Conservation (phyloP, 1,140 invertebrate genomes). For the Drosophila pruinosa region DNA sequence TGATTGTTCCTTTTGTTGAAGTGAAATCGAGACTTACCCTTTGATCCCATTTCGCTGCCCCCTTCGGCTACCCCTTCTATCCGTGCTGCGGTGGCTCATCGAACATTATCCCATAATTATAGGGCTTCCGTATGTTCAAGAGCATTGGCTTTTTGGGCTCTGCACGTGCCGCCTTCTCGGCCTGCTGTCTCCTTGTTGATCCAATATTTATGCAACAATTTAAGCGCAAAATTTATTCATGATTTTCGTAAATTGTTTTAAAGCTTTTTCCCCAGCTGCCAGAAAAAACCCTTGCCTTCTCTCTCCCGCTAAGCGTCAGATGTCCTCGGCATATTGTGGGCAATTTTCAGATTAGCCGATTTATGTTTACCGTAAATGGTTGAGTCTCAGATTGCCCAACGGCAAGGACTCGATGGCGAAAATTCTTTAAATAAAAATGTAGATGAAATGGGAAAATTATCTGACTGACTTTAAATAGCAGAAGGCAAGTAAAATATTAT, state of each 20-base stretch:
- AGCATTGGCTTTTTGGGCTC: constrained; percentile 35
- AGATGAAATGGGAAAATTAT: neutral
- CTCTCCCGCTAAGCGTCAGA: neutral
- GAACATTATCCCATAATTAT: constrained; percentile 83
- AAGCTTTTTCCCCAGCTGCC: constrained; percentile 28
- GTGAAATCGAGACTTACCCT: constrained; percentile 75
- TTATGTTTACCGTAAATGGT: constrained; percentile 48
- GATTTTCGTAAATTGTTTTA: constrained; percentile 72
- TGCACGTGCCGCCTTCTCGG: constrained; percentile 57
- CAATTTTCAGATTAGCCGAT: constrained; percentile 82
- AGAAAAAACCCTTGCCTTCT: constrained; percentile 43
- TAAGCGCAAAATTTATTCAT: constrained; percentile 82
- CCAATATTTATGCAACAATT: constrained; percentile 82
- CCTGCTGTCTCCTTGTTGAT: constrained; percentile 36
- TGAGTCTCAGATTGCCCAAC: constrained; percentile 11
- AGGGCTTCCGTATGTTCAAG: constrained; percentile 66
- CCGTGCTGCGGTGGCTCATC: constrained; percentile 33
- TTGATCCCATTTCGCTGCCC: constrained; percentile 51
- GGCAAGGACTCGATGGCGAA: constrained; percentile 1
- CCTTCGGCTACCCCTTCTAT: neutral
- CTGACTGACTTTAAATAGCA: neutral
- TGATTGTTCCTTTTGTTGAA: constrained; percentile 79
- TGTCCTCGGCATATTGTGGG: constrained; percentile 54
- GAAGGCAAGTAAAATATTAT: no score
- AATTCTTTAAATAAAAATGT: neutral